Conservation (phyloP, 2,888 invertebrate species). For the Drosophila tripunctata region DNA sequence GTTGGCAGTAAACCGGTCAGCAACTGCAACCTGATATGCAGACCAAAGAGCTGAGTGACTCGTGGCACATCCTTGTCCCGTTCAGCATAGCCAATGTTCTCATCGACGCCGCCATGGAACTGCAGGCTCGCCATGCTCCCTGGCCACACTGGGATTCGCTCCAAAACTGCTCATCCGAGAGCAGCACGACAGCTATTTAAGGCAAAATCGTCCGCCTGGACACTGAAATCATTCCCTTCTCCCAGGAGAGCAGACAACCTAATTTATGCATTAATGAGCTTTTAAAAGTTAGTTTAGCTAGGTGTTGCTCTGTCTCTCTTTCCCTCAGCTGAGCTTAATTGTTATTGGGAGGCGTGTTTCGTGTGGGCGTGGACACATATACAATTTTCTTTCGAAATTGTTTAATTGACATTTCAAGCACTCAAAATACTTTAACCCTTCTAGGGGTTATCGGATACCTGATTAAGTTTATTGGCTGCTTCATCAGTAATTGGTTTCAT, state of each 20-base stretch:
- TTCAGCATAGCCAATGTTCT: conserved; percentile 49
- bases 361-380: conserved; percentile 22
- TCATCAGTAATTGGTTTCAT: too few relatives aligned
- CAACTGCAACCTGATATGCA: conserved; percentile 55
- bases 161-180: conserved; percentile 32
- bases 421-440: background rate
- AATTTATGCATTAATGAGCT: conserved; percentile 77
- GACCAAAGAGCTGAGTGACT: conserved; percentile 54
- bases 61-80: conserved; percentile 51
- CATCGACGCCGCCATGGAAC: conserved; percentile 57
- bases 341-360: conserved; percentile 45
- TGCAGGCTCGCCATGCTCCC: conserved; percentile 54
- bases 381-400: conserved; percentile 32
- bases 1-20: conserved; percentile 61
- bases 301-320: conserved; percentile 37
- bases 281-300: conserved; percentile 70
- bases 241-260: conserved; percentile 13
- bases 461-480: too few relatives aligned
- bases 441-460: too few relatives aligned
- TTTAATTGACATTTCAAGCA: conserved; percentile 47
- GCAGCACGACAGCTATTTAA: conserved; percentile 55
- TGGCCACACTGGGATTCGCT: background rate
- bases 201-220: background rate
- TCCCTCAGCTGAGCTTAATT: conserved; percentile 35
- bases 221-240: background rate